Percentiles rank a stretch among this genome's conserved stretches.
Evolutionary conservation across 2,888 invertebrate species (phyloP).

Genomic region (Gortyna flavago): DNA sequence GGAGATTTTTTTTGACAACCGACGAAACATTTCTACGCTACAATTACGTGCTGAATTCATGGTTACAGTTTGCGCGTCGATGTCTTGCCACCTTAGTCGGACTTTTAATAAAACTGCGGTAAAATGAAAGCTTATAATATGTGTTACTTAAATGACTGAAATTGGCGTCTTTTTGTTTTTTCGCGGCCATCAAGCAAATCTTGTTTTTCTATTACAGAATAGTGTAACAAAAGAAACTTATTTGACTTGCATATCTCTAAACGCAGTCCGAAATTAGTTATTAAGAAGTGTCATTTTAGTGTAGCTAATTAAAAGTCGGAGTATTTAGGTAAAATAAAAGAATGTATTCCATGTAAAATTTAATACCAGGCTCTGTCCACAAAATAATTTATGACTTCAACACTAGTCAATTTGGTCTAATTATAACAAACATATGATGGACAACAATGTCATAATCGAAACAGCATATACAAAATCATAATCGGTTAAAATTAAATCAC

Average conservation of each 20-base stretch:
- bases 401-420: conserved; percentile 67
- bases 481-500: conserved; percentile 75
- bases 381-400: conserved; percentile 76
- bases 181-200: too few relatives aligned
- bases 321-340: conserved; percentile 62
- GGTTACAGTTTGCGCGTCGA: neutral
- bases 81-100: neutral
- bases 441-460: conserved; percentile 66
- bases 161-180: too few relatives aligned
- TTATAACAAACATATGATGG: conserved; percentile 62
- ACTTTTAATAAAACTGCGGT: too few relatives aligned
- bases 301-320: too few relatives aligned
- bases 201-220: too few relatives aligned
- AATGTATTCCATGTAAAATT: conserved; percentile 72
- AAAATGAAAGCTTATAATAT: too few relatives aligned
- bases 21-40: neutral
- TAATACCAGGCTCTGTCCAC: conserved; percentile 80
- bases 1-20: neutral
- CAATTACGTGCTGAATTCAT: neutral
- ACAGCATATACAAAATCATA: conserved; percentile 69
- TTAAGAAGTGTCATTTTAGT: too few relatives aligned
- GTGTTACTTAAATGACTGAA: too few relatives aligned
- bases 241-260: too few relatives aligned
- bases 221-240: too few relatives aligned
- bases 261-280: too few relatives aligned